Conservation (phyloP, 2,113 vertebrate species). For the Lepus timidus region DNA sequence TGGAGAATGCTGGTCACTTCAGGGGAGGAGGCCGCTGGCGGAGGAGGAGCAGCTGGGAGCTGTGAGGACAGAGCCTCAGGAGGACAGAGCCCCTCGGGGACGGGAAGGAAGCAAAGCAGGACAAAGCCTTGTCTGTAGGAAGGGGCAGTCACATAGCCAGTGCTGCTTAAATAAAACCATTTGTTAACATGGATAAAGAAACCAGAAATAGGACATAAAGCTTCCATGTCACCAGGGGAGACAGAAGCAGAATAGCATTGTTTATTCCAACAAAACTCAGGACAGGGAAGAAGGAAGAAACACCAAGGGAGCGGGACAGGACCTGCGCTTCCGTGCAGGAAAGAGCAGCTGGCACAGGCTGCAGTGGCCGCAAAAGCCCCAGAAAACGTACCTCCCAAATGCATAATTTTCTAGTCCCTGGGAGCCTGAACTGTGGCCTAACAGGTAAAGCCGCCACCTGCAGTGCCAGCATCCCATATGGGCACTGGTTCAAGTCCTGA, state of each 20-base stretch:
- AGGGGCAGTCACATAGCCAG: not conserved
- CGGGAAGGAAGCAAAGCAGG: not conserved
- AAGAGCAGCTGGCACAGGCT: not conserved
- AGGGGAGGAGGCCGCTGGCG: no score
- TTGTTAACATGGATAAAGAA: not conserved
- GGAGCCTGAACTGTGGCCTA: no score
- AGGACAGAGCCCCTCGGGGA: no score
- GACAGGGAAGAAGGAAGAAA: not conserved
- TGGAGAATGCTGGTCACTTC: not conserved
- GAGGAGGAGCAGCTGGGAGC: not conserved
- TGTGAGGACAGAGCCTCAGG: not conserved
- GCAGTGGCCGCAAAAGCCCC: no score
- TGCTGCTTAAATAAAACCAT: not conserved
- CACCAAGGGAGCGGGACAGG: not conserved
- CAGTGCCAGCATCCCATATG: no score
- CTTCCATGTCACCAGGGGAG: not conserved
- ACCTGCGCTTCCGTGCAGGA: not conserved
- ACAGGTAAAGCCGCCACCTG: no score
- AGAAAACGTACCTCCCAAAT: not conserved
- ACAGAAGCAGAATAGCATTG: not conserved
- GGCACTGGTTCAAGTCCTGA: no score
- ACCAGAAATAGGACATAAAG: conserved; percentile 4
- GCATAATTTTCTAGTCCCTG: not conserved
- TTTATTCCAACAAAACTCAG: not conserved
- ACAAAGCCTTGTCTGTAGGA: not conserved